phyloP scores from a whole-genome alignment of 2,113 vertebrate species.

The Hassar affinis region DNA sequence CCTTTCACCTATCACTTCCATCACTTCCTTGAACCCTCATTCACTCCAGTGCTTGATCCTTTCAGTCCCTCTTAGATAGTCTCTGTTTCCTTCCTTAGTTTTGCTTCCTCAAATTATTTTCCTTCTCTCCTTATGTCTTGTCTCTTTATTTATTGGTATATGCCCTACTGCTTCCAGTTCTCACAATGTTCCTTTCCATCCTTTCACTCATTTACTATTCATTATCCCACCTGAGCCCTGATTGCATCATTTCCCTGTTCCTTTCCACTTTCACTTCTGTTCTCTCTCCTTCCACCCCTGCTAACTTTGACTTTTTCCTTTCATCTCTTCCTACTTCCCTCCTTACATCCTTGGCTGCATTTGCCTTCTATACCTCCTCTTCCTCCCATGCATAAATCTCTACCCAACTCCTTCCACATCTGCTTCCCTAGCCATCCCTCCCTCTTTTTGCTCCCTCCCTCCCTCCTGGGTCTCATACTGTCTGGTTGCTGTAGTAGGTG shows the following conservation, averaged over 20 bases:
- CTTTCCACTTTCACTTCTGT: neutral
- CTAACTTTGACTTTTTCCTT: neutral
- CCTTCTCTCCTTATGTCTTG: neutral
- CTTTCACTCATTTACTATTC: neutral
- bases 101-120: too few relatives aligned
- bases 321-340: neutral
- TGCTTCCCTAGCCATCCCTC: neutral
- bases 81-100: neutral
- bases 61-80: neutral
- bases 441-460: neutral
- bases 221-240: too few relatives aligned
- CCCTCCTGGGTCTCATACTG: constrained; percentile 69
- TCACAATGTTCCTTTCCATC: too few relatives aligned
- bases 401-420: neutral
- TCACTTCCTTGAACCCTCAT: neutral
- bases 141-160: too few relatives aligned
- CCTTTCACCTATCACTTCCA: neutral
- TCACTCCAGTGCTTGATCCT: neutral
- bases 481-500: constrained; percentile 90
- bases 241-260: neutral
- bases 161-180: neutral
- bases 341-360: neutral
- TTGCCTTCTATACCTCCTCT: neutral
- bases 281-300: neutral
- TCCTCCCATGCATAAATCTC: neutral